These are phyloP conservation scores for Cyrtorhinus lividipennis DNA, from an alignment of 1,140 invertebrate species.

Conservation along the genomic window DNA sequence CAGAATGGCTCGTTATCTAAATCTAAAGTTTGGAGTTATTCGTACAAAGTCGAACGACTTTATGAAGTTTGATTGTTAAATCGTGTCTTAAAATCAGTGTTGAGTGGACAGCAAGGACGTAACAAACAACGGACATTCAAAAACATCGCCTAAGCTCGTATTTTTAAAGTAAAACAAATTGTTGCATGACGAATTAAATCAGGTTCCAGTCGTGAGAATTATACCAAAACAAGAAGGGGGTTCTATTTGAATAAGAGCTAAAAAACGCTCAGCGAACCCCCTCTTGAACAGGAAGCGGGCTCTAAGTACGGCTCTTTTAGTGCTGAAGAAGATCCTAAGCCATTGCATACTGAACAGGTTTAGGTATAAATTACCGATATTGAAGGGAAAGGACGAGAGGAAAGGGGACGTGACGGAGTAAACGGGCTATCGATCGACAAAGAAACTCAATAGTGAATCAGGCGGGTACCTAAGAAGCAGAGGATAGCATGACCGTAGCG, in stretches of 20 bases:
- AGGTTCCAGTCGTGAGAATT: not conserved
- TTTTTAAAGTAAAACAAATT: not conserved
- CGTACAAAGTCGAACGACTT: too few relatives aligned
- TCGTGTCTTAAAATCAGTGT: too few relatives aligned
- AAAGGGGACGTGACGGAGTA: not conserved
- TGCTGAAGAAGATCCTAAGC: not conserved
- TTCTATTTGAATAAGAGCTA: not conserved
- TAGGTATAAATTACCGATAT: not conserved
- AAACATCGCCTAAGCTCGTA: too few relatives aligned
- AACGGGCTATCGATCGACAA: conserved; percentile 6
- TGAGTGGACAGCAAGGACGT: too few relatives aligned
- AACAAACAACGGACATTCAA: too few relatives aligned
- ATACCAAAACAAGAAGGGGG: not conserved
- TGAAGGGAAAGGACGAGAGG: not conserved
- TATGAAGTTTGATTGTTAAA: too few relatives aligned
- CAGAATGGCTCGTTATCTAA: too few relatives aligned
- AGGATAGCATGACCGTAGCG: not conserved
- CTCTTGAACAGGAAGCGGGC: not conserved
- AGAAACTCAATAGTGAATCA: not conserved
- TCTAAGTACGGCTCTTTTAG: not conserved
- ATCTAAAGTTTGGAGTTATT: too few relatives aligned
- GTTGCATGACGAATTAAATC: not conserved
- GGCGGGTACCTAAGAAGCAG: not conserved
- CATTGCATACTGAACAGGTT: conserved; percentile 3
- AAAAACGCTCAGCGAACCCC: not conserved